Conservation (phyloP, 2,113 vertebrate genomes). For the Hemichromis elongatus region DNA sequence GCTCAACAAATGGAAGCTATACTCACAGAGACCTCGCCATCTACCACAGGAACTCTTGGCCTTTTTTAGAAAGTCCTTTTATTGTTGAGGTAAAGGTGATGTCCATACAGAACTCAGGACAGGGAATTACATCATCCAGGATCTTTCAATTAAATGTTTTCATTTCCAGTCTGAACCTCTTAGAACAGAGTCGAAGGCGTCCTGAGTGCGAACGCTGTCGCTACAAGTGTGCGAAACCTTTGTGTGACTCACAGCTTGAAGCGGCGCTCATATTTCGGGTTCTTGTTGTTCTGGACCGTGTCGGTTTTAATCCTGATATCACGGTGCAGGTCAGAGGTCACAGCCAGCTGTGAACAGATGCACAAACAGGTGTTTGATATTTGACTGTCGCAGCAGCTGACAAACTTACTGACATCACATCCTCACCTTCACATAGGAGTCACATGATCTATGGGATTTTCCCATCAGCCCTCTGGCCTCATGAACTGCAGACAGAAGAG, state of each 20-base stretch:
- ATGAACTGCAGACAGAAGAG: constrained; percentile 67
- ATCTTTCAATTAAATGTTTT: neutral
- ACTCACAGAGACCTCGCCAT: no score
- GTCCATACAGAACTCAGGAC: neutral
- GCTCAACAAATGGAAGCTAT: no score
- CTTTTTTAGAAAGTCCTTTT: no score
- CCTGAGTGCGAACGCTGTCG: neutral
- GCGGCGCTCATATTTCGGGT: constrained; percentile 34
- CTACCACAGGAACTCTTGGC: no score
- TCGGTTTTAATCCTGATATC: constrained; percentile 27
- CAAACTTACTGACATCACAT: neutral
- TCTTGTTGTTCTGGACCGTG: constrained; percentile 47
- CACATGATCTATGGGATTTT: constrained; percentile 57
- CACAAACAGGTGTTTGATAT: neutral
- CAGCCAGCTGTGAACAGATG: constrained; percentile 34
- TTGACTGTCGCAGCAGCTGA: neutral
- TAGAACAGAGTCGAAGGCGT: neutral
- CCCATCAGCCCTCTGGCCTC: constrained; percentile 79
- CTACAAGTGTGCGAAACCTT: neutral
- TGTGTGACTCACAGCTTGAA: constrained; percentile 46
- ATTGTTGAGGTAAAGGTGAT: no score
- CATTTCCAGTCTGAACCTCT: neutral
- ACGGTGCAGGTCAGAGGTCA: constrained; percentile 49
- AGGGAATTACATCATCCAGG: rapidly evolving
- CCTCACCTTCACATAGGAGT: constrained; percentile 81